A percentile compares a stretch with the other conserved stretches of the same genome.
These are phyloP conservation scores for Caenorhabditis remanei DNA, from an alignment of 1,140 invertebrate genomes.

Conservation along the genomic window DNA sequence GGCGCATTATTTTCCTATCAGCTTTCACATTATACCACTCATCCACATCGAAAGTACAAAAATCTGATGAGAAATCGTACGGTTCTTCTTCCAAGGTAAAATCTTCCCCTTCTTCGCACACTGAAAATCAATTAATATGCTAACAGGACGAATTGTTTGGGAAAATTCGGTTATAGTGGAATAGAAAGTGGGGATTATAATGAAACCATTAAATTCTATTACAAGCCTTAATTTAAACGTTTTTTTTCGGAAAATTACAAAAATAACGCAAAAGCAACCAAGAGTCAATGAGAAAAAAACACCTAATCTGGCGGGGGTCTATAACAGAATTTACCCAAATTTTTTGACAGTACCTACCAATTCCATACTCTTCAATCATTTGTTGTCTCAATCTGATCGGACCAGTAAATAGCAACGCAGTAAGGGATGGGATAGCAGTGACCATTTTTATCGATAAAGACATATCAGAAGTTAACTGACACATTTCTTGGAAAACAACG, in stretches of 20 bases:
- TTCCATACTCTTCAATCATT: constrained; percentile 63
- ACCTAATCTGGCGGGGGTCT: no score
- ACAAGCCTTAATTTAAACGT: no score
- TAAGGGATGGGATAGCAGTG: constrained; percentile 72
- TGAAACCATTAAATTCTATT: no score
- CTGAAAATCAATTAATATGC: neutral
- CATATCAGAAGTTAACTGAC: constrained; percentile 61
- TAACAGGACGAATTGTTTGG: no score
- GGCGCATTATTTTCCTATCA: neutral
- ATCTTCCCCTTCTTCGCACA: neutral
- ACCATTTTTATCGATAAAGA: constrained; percentile 69
- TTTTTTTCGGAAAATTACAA: neutral
- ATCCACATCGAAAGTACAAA: neutral
- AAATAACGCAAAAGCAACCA: no score
- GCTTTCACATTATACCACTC: constrained; percentile 26
- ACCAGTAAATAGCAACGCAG: constrained; percentile 73
- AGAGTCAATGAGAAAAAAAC: no score
- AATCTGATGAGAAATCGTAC: neutral
- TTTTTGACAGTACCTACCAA: neutral
- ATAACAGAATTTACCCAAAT: no score
- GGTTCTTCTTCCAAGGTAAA: neutral
- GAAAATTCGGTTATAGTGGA: no score
- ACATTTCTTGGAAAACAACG: constrained; percentile 73
- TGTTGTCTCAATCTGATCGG: constrained; percentile 18
- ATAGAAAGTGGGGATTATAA: neutral